Evolutionary conservation across 2,888 invertebrate species (phyloP), one percentile per base, ranked within the genome.

Genomic region (Abrostola tripartita): DNA sequence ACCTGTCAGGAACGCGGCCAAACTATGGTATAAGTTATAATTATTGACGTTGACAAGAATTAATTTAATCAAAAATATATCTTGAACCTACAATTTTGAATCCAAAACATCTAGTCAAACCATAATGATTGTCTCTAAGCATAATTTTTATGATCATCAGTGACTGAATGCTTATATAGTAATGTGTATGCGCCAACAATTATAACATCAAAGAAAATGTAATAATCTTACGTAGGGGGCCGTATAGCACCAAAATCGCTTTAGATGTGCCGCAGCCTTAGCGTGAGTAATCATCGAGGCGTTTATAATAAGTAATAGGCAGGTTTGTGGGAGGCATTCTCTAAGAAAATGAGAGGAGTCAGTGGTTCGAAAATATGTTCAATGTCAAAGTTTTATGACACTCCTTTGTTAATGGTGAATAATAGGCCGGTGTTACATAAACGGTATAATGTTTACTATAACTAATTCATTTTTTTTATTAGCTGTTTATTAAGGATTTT

Each of bases 281-380:
- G 84, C 63, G 61, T 84, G 82, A 82, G 82, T 82, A 88, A 84
- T 85, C 82, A 83, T 79, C 81, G 73, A 83, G 82, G 81, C 83
- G 78, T 79, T 84, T 81, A 81, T 79, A 76, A 80, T 79, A 79
- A 85, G 79, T 78, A 81, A 85, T 84, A 81, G 68, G 63, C 53
- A 68, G 73, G 74, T 74, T 54, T 72, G 81, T 82, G 78, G 81
- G 77, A 85, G 81, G 84, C 82, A 83, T 86, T 86, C 82, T 79
- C 71, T 80, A 82, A 82, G 85, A 88, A 88, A 88, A 88, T 85
- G 83, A 83, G 82, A 78, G 81, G 75, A 82, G 57, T 78, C 78
- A 85, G 80, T 83, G 84, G 81, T 81, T 82, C 66, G 85, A 82
- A 87, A 87, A 83, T 81, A 79, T 69, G 79, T 79, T 83, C 82